Evolutionary conservation across 2,113 vertebrate species (phyloP), one percentile per base, ranked within the genome.

Genomic region (Ornithorhynchus anatinus): DNA sequence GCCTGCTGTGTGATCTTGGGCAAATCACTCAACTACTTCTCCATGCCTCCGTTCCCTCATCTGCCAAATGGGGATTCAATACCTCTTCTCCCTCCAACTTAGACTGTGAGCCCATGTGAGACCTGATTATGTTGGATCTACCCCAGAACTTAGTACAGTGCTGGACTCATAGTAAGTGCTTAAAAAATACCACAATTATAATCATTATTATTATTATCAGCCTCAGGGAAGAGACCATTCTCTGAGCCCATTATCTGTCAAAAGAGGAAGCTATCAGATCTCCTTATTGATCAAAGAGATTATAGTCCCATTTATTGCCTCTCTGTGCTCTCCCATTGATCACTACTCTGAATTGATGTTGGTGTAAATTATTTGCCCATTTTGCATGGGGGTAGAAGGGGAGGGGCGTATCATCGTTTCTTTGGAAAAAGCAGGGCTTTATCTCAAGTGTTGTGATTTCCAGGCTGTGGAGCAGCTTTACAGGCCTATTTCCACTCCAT

Each of bases 381-480:
- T 50, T 61, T 77, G 72, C 84, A 75, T 72, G 70, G 60, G 40
- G 57, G 79, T 85, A 79, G 75, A 83, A 85, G 86, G 81, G 84
- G 80, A 84, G 75, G 81, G 75, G 66, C 71, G 56, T 73, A 72
- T 69, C 82, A 73, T n/a, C n/a, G 63, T 81, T 85, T 70, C 70
- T 84, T 83, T 69, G 87, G 86, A 87, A 82, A 57, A 82, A 0
- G 6, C 76, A 84, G 9, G 0, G 72, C 4, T 7, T 84, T 77
- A 81, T 83, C 85, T 82, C 35, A 65, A 60, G 79, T 67, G 75
- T 58, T 19, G 64, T 68, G 64, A 56, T 75, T 59, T 69, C 29
- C 39, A 52, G 35, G 48, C 47, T n/a, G 50, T 39, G 70, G 74
- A 64, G 73, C 52, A 85, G 84, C 84, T 82, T 77, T 77, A 81